phyloP scores from a whole-genome alignment of 1,140 invertebrate genomes.

The Ceratina australensis region DNA sequence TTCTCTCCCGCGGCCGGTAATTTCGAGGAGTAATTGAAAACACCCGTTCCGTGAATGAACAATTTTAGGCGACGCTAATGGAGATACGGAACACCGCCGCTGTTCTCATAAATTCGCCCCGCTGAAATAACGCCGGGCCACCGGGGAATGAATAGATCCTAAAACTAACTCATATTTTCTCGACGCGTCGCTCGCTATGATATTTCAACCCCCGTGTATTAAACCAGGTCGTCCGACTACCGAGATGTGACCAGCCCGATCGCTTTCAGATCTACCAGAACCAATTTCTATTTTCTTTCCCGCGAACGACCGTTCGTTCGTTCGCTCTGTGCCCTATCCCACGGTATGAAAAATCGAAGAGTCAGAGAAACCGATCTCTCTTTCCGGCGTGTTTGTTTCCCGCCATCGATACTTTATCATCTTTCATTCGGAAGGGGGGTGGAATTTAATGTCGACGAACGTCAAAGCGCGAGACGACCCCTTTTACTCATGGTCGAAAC shows the following conservation, averaged over 20 bases:
- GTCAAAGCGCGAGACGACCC: not conserved
- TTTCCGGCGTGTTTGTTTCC: conserved; percentile 3
- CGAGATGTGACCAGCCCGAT: not conserved
- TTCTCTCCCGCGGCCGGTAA: not conserved
- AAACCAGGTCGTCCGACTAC: conserved; percentile 6
- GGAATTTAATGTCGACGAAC: conserved; percentile 4
- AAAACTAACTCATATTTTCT: conserved; percentile 28
- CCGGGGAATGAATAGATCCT: conserved; percentile 14
- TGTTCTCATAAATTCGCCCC: conserved; percentile 24
- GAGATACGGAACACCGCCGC: conserved; percentile 19
- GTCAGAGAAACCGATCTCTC: not conserved
- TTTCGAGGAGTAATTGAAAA: conserved; percentile 39
- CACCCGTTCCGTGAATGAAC: conserved; percentile 45
- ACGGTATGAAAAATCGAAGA: conserved; percentile 29
- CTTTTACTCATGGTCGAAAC: not conserved
- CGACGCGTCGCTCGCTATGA: conserved; percentile 21
- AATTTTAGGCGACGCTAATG: conserved; percentile 43
- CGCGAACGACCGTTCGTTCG: not conserved
- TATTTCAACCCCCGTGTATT: conserved; percentile 40
- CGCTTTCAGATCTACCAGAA: not conserved
- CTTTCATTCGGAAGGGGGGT: not conserved
- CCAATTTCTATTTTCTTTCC: conserved; percentile 18
- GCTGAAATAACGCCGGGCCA: conserved; percentile 17
- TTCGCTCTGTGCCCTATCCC: not conserved
- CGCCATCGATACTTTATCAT: conserved; percentile 28